A percentile compares a stretch with the other conserved stretches of the same genome.
Conservation (phyloP, 1,140 invertebrate species). For the Acarapis woodi region DNA sequence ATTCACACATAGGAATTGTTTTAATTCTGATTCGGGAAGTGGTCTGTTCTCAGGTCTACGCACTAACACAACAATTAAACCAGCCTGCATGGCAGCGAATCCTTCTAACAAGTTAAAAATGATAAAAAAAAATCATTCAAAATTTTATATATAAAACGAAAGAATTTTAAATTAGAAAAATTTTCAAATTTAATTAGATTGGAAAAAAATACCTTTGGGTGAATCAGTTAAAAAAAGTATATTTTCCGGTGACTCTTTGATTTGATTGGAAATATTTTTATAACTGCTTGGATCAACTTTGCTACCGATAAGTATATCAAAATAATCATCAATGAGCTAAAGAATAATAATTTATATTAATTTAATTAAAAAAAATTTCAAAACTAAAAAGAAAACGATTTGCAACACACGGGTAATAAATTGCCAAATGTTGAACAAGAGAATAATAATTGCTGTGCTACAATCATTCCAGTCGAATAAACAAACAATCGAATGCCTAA, state of each 20-base stretch:
- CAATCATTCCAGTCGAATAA: slow-evolving; percentile 7
- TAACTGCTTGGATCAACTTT: slow-evolving; percentile 6
- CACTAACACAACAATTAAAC: slow-evolving; percentile 3
- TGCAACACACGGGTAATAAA: slow-evolving; percentile 3
- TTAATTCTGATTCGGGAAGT: neutral
- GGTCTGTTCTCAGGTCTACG: slow-evolving; percentile 2
- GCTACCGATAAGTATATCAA: slow-evolving; percentile 6
- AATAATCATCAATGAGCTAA: slow-evolving; percentile 8
- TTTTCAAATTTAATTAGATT: neutral
- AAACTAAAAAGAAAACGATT: neutral
- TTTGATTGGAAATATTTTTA: neutral
- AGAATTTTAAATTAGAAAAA: neutral
- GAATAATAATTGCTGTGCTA: slow-evolving; percentile 8
- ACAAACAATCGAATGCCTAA: slow-evolving; percentile 6
- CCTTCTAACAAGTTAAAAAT: slow-evolving; percentile 2
- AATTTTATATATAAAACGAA: neutral
- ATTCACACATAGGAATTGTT: too few relatives aligned
- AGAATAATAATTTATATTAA: neutral
- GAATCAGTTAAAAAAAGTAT: slow-evolving; percentile 9
- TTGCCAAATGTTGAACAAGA: slow-evolving; percentile 8
- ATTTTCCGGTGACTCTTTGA: neutral
- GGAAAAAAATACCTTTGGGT: neutral
- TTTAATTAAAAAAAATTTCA: neutral
- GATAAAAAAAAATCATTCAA: neutral
- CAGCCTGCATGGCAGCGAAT: slow-evolving; percentile 4